These are phyloP conservation scores for Siniperca scherzeri DNA, from an alignment of 2,797 vertebrate genomes.

Conservation along the genomic window DNA sequence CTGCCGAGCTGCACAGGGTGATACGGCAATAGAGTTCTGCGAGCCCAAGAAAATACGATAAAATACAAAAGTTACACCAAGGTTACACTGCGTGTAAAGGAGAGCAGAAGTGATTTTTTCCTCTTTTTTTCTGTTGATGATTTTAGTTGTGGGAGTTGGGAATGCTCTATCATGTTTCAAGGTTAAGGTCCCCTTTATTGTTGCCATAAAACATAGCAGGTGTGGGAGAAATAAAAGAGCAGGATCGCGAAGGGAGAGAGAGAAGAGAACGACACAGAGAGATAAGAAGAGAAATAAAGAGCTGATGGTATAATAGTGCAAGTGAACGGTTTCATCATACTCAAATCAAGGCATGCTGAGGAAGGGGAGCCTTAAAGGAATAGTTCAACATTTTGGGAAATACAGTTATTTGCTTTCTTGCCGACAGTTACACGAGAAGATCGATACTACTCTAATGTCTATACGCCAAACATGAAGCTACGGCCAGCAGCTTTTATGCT, in stretches of 20 bases:
- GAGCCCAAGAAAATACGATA: conserved; percentile 61
- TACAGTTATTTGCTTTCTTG: conserved; percentile 12
- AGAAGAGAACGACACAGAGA: conserved; percentile 23
- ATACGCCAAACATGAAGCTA: background rate
- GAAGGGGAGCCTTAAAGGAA: conserved; percentile 10
- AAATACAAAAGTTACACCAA: conserved; percentile 72
- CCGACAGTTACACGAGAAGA: background rate
- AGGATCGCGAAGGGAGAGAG: conserved; percentile 44
- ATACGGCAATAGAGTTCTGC: conserved; percentile 61
- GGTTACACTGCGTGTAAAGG: conserved; percentile 62
- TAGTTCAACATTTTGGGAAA: background rate
- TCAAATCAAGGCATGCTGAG: background rate
- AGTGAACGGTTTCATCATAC: conserved; percentile 63
- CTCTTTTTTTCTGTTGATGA: conserved; percentile 30
- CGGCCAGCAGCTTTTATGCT: background rate
- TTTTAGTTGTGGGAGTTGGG: conserved; percentile 59
- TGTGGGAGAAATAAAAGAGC: conserved; percentile 52
- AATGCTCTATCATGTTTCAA: conserved; percentile 68
- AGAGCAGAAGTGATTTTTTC: conserved; percentile 43
- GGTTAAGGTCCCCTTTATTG: conserved; percentile 67
- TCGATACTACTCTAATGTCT: background rate
- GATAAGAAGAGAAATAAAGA: conserved; percentile 44
- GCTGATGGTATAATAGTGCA: conserved; percentile 39
- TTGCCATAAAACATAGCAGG: conserved; percentile 65
- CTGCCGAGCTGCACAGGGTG: conserved; percentile 64